Evolutionary conservation across 2,113 vertebrate species (phyloP), one percentile per base, ranked within the genome.

Genomic region (Phyllostomus hastatus): DNA sequence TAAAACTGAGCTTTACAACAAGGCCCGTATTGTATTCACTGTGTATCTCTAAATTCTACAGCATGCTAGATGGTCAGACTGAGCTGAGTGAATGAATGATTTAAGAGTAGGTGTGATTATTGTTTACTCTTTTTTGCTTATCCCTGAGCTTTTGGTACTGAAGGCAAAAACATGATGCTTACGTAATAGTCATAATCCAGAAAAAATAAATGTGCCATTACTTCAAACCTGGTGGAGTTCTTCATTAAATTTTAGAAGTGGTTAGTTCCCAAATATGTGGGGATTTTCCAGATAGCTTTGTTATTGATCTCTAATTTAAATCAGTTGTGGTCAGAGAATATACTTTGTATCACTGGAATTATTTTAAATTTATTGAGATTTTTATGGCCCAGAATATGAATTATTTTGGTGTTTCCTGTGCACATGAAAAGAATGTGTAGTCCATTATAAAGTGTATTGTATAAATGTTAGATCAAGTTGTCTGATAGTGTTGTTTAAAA

Each of bases 251-350:
- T 28, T 95, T 80, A 41, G 38, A 78, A 70, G 19, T 94, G 11
- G 41, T 95, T 80, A 46, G 70, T 93, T 96, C 88, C 5, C 31
- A 88, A 28, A 79, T 94, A 72, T 76, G 76, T 94, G 31, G 76
- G 28, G 41, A 48, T 35, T 75, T 92, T 80, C 26, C 52, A 85
- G 16, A 8, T 48, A 64, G 46, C 33, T 70, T 91, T 59, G 20
- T 86, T 93, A 85, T 1, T 70, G 35, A 88, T 80, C 95, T 93
- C 72, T 87, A 41, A 64, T 92, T 90, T 90, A 78, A 83, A 83
- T 86, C 17, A 22, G 11, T 31, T 80, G 7, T 91, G 12, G n/a
- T 86, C 48, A 69, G 17, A 92, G 54, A 96, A 90, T 38, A 35
- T 61, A 95, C 33, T 67, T 76, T 83, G 1, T 90, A 24, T 84